Conservation (phyloP, 1,140 invertebrate species). For the Brachionus paranguensis region DNA sequence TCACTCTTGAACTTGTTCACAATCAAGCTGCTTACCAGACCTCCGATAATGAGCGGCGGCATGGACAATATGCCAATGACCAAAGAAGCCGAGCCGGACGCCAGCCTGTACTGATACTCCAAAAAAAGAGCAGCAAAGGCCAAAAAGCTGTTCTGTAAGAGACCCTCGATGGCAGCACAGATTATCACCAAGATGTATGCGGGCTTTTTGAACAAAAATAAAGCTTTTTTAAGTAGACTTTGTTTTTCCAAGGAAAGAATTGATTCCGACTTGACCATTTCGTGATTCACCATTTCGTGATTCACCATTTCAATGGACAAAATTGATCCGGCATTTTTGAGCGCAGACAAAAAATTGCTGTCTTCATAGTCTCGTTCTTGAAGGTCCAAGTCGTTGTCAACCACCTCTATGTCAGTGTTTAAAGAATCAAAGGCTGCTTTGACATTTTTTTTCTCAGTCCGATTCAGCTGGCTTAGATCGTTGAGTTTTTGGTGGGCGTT, state of each 20-base stretch:
- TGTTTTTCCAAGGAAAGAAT: not conserved
- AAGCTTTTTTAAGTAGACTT: not conserved
- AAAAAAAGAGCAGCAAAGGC: conserved; percentile 29
- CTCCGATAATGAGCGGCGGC: conserved; percentile 26
- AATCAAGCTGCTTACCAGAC: conserved; percentile 14
- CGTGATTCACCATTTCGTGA: not conserved
- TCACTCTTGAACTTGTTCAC: conserved; percentile 22
- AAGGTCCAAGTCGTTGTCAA: not conserved
- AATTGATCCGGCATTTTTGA: not conserved
- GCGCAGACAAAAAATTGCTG: not conserved
- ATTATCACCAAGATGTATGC: conserved; percentile 11
- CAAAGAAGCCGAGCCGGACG: conserved; percentile 32
- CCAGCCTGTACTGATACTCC: conserved; percentile 22
- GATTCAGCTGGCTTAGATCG: not conserved
- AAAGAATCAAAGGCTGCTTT: not conserved
- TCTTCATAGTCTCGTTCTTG: conserved; percentile 20
- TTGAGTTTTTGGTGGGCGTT: not conserved
- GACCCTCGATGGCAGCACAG: conserved; percentile 7
- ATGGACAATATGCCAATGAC: conserved; percentile 13
- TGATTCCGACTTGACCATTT: not conserved
- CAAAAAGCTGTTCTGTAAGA: conserved; percentile 34
- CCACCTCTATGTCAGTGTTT: not conserved
- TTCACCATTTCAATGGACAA: not conserved
- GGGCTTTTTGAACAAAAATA: not conserved
- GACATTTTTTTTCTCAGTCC: not conserved